Conservation (phyloP, 2,797 vertebrate species). For the Nannoperca obscura region DNA sequence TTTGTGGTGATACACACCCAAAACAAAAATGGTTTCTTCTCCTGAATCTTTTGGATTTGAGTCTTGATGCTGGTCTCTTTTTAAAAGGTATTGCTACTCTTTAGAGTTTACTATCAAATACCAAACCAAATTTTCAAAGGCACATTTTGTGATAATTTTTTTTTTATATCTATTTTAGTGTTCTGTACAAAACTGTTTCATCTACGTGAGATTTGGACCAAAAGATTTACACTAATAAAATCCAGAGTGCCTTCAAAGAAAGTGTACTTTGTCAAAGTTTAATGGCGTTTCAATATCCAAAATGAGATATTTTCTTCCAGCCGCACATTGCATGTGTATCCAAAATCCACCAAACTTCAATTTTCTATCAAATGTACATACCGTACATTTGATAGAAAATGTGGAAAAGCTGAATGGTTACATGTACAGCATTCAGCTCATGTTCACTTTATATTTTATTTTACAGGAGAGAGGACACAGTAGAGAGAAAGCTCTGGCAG, state of each 20-base stretch:
- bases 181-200: not conserved
- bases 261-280: not conserved
- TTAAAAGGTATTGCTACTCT: too few relatives aligned
- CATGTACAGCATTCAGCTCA: constrained; percentile 4
- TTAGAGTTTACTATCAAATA: not conserved
- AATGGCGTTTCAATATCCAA: not conserved
- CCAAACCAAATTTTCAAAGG: not conserved
- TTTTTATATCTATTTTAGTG: not conserved
- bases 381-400: too few relatives aligned
- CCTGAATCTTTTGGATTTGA: not conserved
- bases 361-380: not conserved
- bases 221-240: not conserved
- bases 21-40: not conserved
- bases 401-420: not conserved
- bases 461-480: constrained; percentile 6
- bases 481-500: constrained; percentile 8
- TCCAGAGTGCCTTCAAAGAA: constrained; percentile 3
- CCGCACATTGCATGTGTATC: not conserved
- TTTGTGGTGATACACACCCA: not conserved
- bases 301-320: not conserved
- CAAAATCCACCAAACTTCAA: not conserved
- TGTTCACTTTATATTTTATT: constrained; percentile 4
- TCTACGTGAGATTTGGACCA: too few relatives aligned
- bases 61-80: not conserved
- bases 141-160: not conserved